These are phyloP conservation scores for Gnathonemus echidnorhynchus DNA, from an alignment of 2,113 vertebrate genomes.

Conservation along the genomic window DNA sequence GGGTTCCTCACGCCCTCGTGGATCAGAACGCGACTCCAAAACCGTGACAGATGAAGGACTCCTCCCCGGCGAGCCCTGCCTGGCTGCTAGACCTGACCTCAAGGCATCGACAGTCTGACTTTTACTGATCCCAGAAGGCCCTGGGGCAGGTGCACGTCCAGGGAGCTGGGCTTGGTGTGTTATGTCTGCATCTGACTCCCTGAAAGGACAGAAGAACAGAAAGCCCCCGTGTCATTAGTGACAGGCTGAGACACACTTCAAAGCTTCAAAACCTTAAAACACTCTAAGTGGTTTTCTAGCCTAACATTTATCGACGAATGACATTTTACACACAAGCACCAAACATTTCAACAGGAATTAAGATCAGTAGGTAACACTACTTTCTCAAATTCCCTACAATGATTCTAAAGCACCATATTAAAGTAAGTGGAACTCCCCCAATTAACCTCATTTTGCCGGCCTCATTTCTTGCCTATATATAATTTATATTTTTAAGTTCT, in stretches of 20 bases:
- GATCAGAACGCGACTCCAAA: slow-evolving; percentile 79
- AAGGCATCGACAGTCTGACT: slow-evolving; percentile 89
- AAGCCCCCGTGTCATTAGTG: background rate
- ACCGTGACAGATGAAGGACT: slow-evolving; percentile 87
- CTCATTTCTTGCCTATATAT: background rate
- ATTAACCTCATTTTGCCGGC: background rate
- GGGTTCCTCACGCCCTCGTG: slow-evolving; percentile 58
- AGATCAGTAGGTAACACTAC: background rate
- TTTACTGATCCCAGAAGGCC: slow-evolving; percentile 77
- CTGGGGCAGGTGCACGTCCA: slow-evolving; percentile 63
- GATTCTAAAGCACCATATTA: background rate
- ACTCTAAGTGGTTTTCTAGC: background rate
- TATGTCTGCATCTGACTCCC: slow-evolving; percentile 71
- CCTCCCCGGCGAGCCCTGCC: slow-evolving; percentile 67
- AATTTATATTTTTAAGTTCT: background rate
- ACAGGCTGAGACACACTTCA: background rate
- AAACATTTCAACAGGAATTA: background rate
- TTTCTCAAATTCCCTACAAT: background rate
- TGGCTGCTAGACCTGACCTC: slow-evolving; percentile 66
- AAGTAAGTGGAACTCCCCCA: background rate
- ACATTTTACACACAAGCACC: background rate
- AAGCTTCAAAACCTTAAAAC: background rate
- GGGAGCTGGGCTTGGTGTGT: slow-evolving; percentile 63
- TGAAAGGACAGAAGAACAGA: slow-evolving; percentile 37
- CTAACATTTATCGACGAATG: background rate